Base-by-base conservation (phyloP, 2,113 vertebrate genomes). In the Trogon surrucura region DNA sequence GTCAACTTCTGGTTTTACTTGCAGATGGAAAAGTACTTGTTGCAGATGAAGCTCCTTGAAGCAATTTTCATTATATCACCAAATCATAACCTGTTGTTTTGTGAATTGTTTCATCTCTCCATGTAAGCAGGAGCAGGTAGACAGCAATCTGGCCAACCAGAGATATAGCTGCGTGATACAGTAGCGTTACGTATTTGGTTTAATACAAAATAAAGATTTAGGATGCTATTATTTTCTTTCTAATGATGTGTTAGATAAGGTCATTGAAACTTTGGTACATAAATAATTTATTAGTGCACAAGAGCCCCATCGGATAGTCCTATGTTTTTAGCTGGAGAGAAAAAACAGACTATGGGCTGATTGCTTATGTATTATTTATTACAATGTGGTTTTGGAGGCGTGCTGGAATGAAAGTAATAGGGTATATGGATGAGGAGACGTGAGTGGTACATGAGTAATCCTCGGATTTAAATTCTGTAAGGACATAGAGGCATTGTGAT, bases 301-400 rank as follows among this genome's bases (percentile, higher is more conserved):
- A 64, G 20, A 88, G 30, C 27, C 29, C 14, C 4, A 4, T 72
- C 23, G 8, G 32, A 64, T 75, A 78, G 30, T 45, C 17, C 32
- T 48, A 6, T 93, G 36, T 61, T 64, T 85, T 69, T 84, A 56
- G 20, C 27, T 58, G 34, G 22, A 74, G 44, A 89, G 32, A 61
- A 77, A 70, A 78, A 89, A 62, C 54, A 32, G 2, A 5, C 44
- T 83, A 5, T 26, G 30, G 20, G 7, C 29, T 92, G 75, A 84
- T 92, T 88, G 65, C 80, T 89, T 54, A 80, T 88, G 47, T 60
- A 86, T 96, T 90, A 85, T 96, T 95, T 90, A 92, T 88, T 84
- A 11, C 30, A 67, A 47, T 2, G 4, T 77, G 75, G 0, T 58
- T 85, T 83, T 73, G 23, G 71, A 80, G 29, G 34, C 5, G 11